Evolutionary conservation across 2,888 invertebrate genomes (phyloP).

Genomic region (Hofmannophila pseudospretella): DNA sequence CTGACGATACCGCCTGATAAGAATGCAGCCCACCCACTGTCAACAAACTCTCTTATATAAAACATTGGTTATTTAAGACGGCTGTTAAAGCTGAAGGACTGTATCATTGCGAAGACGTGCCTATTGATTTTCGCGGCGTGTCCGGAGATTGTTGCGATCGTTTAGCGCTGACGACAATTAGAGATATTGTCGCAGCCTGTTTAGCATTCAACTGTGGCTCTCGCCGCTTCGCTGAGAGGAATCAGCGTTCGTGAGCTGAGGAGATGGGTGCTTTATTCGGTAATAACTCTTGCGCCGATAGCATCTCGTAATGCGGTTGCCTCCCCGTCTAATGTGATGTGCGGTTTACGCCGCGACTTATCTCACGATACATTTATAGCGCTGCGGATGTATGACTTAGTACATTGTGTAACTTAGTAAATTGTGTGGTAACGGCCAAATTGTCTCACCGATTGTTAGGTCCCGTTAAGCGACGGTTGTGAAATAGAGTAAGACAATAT

Average conservation of each 20-base stretch:
- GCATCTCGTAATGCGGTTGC: background rate
- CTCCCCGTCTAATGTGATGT: background rate
- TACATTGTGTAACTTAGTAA: too few species aligned
- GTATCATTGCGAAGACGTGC: slow-evolving; percentile 42
- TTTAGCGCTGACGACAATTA: slow-evolving; percentile 32
- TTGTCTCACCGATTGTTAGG: too few species aligned
- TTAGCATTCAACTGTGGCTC: slow-evolving; percentile 44
- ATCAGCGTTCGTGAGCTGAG: background rate
- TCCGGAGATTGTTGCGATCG: slow-evolving; percentile 27
- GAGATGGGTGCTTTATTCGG: slow-evolving; percentile 11
- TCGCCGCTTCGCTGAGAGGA: slow-evolving; percentile 14
- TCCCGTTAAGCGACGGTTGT: too few species aligned
- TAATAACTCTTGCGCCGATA: slow-evolving; percentile 15
- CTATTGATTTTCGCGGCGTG: slow-evolving; percentile 64
- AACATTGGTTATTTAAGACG: slow-evolving; percentile 15
- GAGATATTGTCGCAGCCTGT: slow-evolving; percentile 50
- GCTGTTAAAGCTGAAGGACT: slow-evolving; percentile 28
- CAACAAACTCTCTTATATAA: slow-evolving; percentile 66
- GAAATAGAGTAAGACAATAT: too few species aligned
- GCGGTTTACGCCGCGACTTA: too few species aligned
- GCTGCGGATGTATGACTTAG: too few species aligned
- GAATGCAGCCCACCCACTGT: slow-evolving; percentile 58
- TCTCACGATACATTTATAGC: too few species aligned
- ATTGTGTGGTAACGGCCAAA: too few species aligned
- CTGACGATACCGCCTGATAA: slow-evolving; percentile 64